Evolutionary conservation across 2,113 vertebrate species (phyloP), one percentile per base, ranked within the genome.

Genomic region (Acinonyx jubatus): DNA sequence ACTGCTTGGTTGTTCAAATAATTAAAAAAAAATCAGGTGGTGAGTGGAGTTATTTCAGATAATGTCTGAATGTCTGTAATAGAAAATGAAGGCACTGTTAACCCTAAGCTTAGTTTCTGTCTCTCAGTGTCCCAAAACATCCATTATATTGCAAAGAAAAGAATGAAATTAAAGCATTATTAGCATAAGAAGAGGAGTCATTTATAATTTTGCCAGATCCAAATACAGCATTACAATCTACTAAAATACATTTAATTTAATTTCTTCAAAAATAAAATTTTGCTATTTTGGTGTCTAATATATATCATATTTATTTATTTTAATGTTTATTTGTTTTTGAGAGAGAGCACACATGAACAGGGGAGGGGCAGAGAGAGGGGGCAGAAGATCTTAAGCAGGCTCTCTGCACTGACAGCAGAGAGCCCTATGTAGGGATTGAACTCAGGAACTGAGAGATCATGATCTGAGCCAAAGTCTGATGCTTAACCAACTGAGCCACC

Each of bases 251-350:
- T 23, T 63, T 69, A 81, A 33, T 52, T 66, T 80, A 45, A 84
- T 73, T 83, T 92, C 25, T 82, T 82, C 19, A 94, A 68, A 81
- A 83, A 63, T 52, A 50, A 65, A 82, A 23, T 50, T 15, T 82
- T 93, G 19, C 25, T 73, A 31, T 85, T 92, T 89, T 79, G 16
- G 87, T 85, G 18, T 91, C 7, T 89, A 88, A 95, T 82, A 87
- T 81, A 27, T 8, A 89, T 1, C 4, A 21, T 84, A 45, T 79
- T 65, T 55, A 81, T 41, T 83, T 66, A 41, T 23, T 61, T 61
- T 61, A 61, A 61, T 61, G 57, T 57, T 57, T 57, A 21, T 61
- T 23, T 61, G 21, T 61, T 61, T 61, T 23, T 23, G 57, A 61
- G 57, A 61, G 57, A 61, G 21, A 61, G 21, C 21, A 61, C 57